These are phyloP conservation scores for Thryonomys swinderianus DNA, from an alignment of 2,113 vertebrate species.

Conservation along the genomic window DNA sequence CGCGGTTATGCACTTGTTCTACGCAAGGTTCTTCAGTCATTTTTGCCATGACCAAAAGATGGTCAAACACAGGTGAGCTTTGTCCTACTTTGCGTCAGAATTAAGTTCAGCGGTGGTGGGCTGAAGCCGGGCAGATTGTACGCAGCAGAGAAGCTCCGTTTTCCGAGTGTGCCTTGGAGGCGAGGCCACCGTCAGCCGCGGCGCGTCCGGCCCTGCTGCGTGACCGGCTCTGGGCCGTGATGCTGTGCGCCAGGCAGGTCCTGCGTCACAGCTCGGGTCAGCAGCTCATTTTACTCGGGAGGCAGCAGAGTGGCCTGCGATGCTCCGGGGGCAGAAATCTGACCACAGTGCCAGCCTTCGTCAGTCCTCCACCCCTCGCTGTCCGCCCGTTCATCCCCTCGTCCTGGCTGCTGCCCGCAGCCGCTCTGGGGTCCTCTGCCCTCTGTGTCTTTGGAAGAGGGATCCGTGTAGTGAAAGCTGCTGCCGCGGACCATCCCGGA, in stretches of 20 bases:
- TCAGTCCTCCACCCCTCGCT: too few relatives aligned
- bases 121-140: not conserved
- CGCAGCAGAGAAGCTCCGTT: not conserved
- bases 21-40: conserved; percentile 95
- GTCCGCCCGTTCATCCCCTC: too few relatives aligned
- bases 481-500: not conserved
- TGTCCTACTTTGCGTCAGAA: not conserved
- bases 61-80: conserved; percentile 92
- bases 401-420: not conserved
- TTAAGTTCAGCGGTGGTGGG: not conserved
- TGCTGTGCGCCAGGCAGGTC: rapidly evolving
- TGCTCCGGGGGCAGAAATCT: too few relatives aligned
- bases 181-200: not conserved
- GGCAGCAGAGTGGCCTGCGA: not conserved
- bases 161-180: not conserved
- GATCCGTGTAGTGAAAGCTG: not conserved
- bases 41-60: conserved; percentile 94
- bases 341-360: too few relatives aligned
- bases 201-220: not conserved
- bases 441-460: not conserved
- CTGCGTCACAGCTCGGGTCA: not conserved
- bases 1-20: conserved; percentile 98
- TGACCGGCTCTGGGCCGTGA: not conserved
- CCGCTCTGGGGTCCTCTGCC: not conserved
- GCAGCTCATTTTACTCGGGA: not conserved